Base-by-base conservation (phyloP, 2,888 invertebrate genomes). In the Lasioglossum calceatum region DNA sequence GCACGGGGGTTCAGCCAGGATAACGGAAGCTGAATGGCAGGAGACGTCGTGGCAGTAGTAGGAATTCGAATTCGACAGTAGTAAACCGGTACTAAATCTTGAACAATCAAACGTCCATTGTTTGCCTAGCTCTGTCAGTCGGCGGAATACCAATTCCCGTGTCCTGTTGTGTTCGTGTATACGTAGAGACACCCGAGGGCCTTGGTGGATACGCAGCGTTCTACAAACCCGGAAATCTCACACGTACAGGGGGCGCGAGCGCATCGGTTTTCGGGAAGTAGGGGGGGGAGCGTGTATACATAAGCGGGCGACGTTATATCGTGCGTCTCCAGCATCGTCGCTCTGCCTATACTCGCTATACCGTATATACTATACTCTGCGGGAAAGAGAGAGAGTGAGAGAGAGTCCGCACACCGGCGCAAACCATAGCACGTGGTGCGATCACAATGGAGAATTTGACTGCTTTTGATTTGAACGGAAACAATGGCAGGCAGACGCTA, bases 31-130 rank as follows among this genome's bases (percentile, higher is more conserved):
- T 27, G 76, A 82, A 87, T 71, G 79, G 61, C 78, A 71, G 75
- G 77, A 80, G 82, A 76, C 83, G 83, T 86, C 78, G 89, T 84
- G 78, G 89, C 83, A 83, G 81, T 81, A 88, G 86, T 81, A 88
- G 86, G 88, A 92, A 93, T 93, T 93, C 90, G 92, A 91, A 94
- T 94, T 93, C 92, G 91, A 91, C 91, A 89, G 92, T 89, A 92
- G 92, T 94, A 93, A 94, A 93, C 92, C 92, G 90, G 92, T 90
- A 93, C 91, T 94, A 94, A 94, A 94, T 94, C 93, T 94, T 92
- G 92, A 92, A 93, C 93, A 93, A 94, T 94, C 93, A 94, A 94
- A 94, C 88, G 91, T 92, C 93, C 92, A 94, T 94, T 94, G 93
- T 94, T 93, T 93, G 92, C 90, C 89, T 92, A 93, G 93, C 92